phyloP scores from a whole-genome alignment of 92 coral and sea anemone genomes.

The Phymanthus crucifer region DNA sequence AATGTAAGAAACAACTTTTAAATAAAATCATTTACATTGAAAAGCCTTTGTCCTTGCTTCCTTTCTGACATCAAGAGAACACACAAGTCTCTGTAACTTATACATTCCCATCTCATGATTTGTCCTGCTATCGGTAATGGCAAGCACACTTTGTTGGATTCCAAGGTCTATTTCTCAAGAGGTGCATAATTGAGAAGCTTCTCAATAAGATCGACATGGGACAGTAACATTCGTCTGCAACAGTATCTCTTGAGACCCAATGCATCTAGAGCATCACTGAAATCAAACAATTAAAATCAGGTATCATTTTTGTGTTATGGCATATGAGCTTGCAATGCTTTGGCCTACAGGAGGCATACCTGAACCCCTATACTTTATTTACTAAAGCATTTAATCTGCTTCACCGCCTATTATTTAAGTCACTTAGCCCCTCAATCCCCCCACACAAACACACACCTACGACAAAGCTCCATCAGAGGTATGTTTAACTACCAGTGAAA shows the following conservation, averaged over 20 bases:
- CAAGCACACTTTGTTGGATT: not conserved
- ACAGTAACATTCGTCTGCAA: constrained; percentile 93
- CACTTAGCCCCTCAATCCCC: too few species aligned
- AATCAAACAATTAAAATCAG: not conserved
- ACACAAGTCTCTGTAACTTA: not conserved
- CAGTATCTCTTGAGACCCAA: constrained; percentile 96
- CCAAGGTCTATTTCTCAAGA: constrained; percentile 66
- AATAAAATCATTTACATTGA: too few species aligned
- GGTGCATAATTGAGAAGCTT: constrained; percentile 97
- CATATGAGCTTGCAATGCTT: not conserved
- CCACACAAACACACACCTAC: too few species aligned
- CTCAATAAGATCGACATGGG: constrained; percentile 97
- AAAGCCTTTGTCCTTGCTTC: too few species aligned
- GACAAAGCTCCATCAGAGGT: too few species aligned
- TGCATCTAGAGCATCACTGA: constrained; percentile 96
- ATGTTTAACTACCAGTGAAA: too few species aligned
- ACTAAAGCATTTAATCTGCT: too few species aligned
- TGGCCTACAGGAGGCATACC: too few species aligned
- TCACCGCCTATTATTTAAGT: too few species aligned
- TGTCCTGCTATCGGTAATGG: not conserved
- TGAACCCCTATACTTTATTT: too few species aligned
- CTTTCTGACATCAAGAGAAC: too few species aligned
- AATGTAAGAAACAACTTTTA: too few species aligned
- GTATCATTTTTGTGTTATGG: not conserved
- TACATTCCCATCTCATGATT: not conserved